Base-by-base conservation (phyloP, 2,113 vertebrate genomes). In the Rutilus rutilus region DNA sequence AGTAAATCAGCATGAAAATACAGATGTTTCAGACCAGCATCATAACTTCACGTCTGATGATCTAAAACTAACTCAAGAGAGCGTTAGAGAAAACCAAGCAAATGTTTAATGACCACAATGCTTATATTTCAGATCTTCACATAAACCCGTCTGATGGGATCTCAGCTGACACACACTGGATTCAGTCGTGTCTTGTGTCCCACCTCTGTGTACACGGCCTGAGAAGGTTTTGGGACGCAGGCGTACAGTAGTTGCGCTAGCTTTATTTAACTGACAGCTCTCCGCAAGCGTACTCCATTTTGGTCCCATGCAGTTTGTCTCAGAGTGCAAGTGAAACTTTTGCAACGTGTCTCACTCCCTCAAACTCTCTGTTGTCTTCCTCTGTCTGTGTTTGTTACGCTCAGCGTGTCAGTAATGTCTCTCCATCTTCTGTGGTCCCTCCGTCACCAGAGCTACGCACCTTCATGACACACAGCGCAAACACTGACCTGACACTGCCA, bases 401-500 rank as follows among this genome's bases (percentile, higher is more conserved):
- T 83, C 54, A 82, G 57, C 33, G 45, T 75, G 33, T 78, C 52
- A 76, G 47, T 27, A 60, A 59, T 36, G 59, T 86, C 64, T 57
- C 62, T 57, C 65, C 74, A 65, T 86, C 85, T 75, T 39, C 36
- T 47, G 45, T 69, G 74, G 27, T 23, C n/a, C 10, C 47, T 75
- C 42, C 6, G 17, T 77, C 33, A 67, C 23, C 80, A 75, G 54
- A 33, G 25, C 50, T 39, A 52, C 27, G 14, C 64, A 82, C 73
- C 73, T 73, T 42, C 54, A 71, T 82, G 71, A 69, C 75, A 75
- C 64, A 27, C 73, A 6, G 2, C 17, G 64, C 65, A 65, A 36
- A 84, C 83, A 4, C 59, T 64, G 64, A 86, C 45, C 59, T 77
- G 42, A 78, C 82, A 27, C 87, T 77, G 62, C 73, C 83, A 78